phyloP scores from a whole-genome alignment of 2,797 vertebrate species.

The Heliangelus exortis region DNA sequence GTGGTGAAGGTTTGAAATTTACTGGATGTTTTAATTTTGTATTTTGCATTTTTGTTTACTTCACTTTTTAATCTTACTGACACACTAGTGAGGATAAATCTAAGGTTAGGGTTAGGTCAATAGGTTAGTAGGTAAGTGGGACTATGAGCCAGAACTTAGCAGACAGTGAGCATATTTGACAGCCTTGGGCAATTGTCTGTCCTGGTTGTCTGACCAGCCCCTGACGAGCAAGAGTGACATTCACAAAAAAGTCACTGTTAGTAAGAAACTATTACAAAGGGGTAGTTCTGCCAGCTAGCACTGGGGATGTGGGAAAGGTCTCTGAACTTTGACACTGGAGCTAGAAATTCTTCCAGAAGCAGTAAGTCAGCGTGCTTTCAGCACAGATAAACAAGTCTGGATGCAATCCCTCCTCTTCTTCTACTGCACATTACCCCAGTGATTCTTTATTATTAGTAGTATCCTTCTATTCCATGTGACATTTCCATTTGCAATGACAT shows the following conservation, averaged over 20 bases:
- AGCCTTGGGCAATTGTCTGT: neutral
- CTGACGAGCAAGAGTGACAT: neutral
- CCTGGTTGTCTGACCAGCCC: neutral
- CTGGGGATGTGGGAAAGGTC: neutral
- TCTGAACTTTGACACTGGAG: constrained; percentile 7
- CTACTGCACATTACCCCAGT: neutral
- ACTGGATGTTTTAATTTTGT: neutral
- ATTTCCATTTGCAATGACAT: constrained; percentile 1
- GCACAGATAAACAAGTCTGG: neutral
- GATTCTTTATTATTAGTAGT: neutral
- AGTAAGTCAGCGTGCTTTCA: neutral
- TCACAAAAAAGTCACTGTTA: neutral
- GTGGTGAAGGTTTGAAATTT: neutral
- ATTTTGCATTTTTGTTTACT: neutral
- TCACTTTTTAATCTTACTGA: neutral
- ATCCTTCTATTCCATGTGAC: neutral
- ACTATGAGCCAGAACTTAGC: neutral
- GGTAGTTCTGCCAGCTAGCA: neutral
- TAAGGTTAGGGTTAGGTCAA: neutral
- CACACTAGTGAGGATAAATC: neutral
- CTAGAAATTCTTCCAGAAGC: neutral
- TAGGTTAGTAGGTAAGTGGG: neutral
- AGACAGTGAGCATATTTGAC: neutral
- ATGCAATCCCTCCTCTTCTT: neutral
- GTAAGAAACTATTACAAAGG: neutral